Percentiles rank a stretch among this genome's conserved stretches.
Conservation (phyloP, 2,113 vertebrate genomes). For the Cephalophus harveyi region DNA sequence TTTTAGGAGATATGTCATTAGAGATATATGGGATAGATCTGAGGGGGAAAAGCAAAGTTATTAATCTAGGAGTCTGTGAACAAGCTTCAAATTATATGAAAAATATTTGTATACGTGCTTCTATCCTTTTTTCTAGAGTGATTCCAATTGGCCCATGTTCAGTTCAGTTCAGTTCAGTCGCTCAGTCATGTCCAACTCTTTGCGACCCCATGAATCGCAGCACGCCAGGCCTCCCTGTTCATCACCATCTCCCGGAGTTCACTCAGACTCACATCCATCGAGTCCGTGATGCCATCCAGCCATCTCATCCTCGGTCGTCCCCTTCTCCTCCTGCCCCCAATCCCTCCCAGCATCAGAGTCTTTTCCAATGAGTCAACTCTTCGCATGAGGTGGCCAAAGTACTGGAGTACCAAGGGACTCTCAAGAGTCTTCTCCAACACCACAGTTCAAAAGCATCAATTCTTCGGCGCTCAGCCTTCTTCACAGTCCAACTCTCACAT, state of each 20-base stretch:
- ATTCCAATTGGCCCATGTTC: neutral
- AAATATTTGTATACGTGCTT: neutral
- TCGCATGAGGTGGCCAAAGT: neutral
- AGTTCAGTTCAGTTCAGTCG: neutral
- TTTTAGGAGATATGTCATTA: neutral
- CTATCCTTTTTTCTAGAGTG: neutral
- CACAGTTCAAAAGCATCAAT: no score
- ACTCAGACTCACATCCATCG: neutral
- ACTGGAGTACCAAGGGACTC: no score
- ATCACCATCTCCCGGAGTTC: neutral
- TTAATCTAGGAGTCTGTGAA: neutral
- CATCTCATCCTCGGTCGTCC: neutral
- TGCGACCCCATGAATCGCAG: neutral
- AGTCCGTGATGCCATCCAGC: neutral
- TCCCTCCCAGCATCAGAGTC: neutral
- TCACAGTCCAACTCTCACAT: no score
- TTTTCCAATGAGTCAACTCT: neutral
- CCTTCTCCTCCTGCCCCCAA: neutral
- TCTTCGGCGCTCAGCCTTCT: no score
- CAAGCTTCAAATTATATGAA: neutral
- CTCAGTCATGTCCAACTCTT: neutral
- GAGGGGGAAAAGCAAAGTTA: neutral
- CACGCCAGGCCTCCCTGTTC: neutral
- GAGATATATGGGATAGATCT: neutral
- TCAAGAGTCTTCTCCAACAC: accelerated